Base-by-base conservation (phyloP, 2,797 vertebrate species). In the Muraenolepis orangiensis region DNA sequence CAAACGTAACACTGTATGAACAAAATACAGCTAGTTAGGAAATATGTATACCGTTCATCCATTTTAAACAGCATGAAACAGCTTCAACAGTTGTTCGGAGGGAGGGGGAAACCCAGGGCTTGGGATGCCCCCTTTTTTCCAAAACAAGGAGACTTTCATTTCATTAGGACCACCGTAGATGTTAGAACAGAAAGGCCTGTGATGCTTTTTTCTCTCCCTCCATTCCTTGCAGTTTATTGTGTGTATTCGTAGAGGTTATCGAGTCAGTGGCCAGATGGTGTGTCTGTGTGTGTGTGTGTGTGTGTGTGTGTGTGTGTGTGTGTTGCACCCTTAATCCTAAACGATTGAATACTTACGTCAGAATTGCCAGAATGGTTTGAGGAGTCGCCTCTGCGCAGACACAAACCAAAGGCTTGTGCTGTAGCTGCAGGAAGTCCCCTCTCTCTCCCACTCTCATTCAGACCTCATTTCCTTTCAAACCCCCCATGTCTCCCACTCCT, bases 401-500 rank as follows among this genome's bases (percentile, higher is more conserved):
- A 69, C 6, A 82, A 76, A 90, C 87, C 86, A 85, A 87, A 74
- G 78, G 76, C 31, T 73, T 4, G 73, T 72, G 79, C 74, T 78
- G 79, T 78, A 28, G 71, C 26, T 31, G 13, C 38, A 86, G 82
- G 85, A 86, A 87, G 75, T 73, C 74, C 75, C 81, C 77, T 84
- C 74, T 82, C 69, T 69, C n/a, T 73, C n/a, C n/a, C n/a, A n/a
- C 57, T 78, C 69, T 74, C 7, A 28, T 72, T 74, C 28, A 79
- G 82, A n/a, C 51, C 51, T 10, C 84, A 78, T 84, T 73, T 79
- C 68, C 69, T 91, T 86, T 89, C 85, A 86, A 87, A 86, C 83
- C 78, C 73, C 81, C 79, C 75, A 11, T 66, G 12, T 26, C 64
- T 66, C 28, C 28, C 64, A 28, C 80, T 77, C 73, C 14, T 78